Percentiles rank a stretch among this genome's conserved stretches.
phyloP scores from a whole-genome alignment of 2,888 invertebrate genomes.

The Crematogaster levior region DNA sequence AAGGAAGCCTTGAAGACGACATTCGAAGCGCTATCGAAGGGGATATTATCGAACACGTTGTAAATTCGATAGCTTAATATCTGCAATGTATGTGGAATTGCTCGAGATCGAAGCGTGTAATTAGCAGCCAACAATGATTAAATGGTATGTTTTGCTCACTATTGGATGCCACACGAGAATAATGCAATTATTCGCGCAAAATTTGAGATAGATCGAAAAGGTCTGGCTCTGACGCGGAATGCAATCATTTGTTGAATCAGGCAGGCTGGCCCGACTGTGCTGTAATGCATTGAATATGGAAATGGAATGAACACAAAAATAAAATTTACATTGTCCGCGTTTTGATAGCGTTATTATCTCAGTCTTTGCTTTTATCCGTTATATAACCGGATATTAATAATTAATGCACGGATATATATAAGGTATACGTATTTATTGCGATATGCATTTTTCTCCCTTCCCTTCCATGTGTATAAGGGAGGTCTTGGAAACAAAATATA shows the following conservation, averaged over 20 bases:
- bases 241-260: conserved; percentile 47
- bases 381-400: conserved; percentile 12
- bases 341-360: conserved; percentile 48
- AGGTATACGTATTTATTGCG: conserved; percentile 11
- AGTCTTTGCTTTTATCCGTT: background rate
- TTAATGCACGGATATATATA: background rate
- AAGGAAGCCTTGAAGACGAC: conserved; percentile 41
- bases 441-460: background rate
- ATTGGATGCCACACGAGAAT: conserved; percentile 64
- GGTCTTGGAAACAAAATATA: background rate
- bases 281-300: conserved; percentile 44
- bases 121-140: conserved; percentile 73
- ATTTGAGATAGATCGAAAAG: conserved; percentile 68
- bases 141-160: conserved; percentile 69
- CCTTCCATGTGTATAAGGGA: background rate
- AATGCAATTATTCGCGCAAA: conserved; percentile 66
- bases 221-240: conserved; percentile 41
- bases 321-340: conserved; percentile 40
- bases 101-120: conserved; percentile 66
- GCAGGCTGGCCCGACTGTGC: background rate
- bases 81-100: conserved; percentile 38
- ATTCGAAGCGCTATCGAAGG: conserved; percentile 3
- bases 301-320: conserved; percentile 45
- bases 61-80: conserved; percentile 53
- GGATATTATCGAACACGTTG: conserved; percentile 51